phyloP scores from a whole-genome alignment of 2,797 vertebrate genomes.

The Myiothlypis chrysogaster region DNA sequence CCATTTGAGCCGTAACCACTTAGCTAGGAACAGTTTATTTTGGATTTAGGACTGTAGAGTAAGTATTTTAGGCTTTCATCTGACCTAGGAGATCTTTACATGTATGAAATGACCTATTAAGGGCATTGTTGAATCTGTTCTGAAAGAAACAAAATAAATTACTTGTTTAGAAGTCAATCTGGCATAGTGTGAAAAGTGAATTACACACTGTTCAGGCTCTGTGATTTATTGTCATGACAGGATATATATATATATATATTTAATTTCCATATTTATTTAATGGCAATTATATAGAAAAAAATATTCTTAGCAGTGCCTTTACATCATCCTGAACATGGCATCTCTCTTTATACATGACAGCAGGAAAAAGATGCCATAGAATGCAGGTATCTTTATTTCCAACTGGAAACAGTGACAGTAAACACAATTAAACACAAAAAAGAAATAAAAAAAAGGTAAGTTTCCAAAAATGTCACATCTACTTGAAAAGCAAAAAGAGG shows the following conservation, averaged over 20 bases:
- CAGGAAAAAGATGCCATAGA: neutral
- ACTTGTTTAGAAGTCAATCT: neutral
- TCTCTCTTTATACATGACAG: neutral
- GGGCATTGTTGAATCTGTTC: neutral
- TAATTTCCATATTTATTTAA: neutral
- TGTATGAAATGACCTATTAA: neutral
- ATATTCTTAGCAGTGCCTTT: neutral
- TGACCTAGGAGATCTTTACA: neutral
- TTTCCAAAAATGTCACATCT: neutral
- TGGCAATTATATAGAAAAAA: neutral
- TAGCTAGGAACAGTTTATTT: neutral
- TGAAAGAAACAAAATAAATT: neutral
- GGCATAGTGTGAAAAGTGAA: neutral
- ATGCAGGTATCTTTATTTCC: neutral
- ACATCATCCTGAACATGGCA: neutral
- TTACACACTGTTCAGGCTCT: neutral
- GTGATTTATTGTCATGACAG: neutral
- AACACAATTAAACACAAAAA: neutral
- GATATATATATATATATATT: neutral
- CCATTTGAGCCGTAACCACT: neutral
- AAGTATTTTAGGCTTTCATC: neutral
- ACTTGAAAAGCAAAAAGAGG: neutral
- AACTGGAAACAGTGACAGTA: neutral
- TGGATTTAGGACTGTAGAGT: neutral
- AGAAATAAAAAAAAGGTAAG: neutral